phyloP scores from a whole-genome alignment of 2,113 vertebrate species.

The Brachyhypopomus occidentalis region DNA sequence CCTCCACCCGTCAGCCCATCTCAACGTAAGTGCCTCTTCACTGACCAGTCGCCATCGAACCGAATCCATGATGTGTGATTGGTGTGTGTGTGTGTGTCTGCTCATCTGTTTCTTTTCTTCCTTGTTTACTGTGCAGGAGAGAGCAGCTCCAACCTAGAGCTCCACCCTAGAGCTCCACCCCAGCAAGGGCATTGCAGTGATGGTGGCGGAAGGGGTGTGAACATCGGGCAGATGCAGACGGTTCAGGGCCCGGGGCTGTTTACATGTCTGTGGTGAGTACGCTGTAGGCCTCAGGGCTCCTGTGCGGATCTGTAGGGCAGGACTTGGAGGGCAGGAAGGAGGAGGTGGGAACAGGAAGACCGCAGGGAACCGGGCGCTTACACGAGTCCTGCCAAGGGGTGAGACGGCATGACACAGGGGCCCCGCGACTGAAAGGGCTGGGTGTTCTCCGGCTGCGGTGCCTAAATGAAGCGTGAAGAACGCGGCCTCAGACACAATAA shows the following conservation, averaged over 20 bases:
- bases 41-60: too few relatives aligned
- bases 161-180: background rate
- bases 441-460: constrained; percentile 61
- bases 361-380: background rate
- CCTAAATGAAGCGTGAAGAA: constrained; percentile 61
- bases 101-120: too few relatives aligned
- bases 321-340: constrained; percentile 47
- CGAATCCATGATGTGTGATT: too few relatives aligned
- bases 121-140: too few relatives aligned
- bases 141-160: too few relatives aligned
- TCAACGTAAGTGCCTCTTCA: too few relatives aligned
- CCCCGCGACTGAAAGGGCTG: constrained; percentile 46
- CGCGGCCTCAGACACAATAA: constrained; percentile 48
- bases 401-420: constrained; percentile 2
- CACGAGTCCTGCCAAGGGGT: background rate
- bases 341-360: constrained; percentile 36
- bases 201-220: background rate
- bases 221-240: too few relatives aligned
- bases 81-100: too few relatives aligned
- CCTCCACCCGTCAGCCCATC: too few relatives aligned
- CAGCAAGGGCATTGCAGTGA: background rate
- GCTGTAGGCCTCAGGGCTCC: too few relatives aligned
- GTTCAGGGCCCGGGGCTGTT: too few relatives aligned
- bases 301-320: background rate
- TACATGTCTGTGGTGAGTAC: too few relatives aligned